Evolutionary conservation across 2,888 invertebrate species (phyloP), one percentile per base, ranked within the genome.

Genomic region (Zeuzera pyrina): DNA sequence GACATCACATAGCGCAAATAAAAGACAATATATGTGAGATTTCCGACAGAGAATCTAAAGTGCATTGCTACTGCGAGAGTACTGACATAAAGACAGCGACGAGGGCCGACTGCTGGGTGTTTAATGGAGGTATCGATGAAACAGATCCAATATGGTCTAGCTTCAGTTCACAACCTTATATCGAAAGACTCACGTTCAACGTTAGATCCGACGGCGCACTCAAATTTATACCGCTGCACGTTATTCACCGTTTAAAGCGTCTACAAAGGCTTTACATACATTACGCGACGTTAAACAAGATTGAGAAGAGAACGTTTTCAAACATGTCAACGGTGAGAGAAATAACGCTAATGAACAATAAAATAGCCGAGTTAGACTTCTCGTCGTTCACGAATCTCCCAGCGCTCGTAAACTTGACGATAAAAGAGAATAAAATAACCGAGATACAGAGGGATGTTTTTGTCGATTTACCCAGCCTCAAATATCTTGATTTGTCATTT

Each of bases 401-500:
- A 21, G 86, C 88, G 45, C 77, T 94, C 52, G 87, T 88, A 35
- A 86, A 88, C 47, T 76, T 94, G 50, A 89, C 89, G 57, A 74
- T 94, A 62, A 90, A 91, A 53, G 89, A 91, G 51, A 94, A 94
- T 77, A 86, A 88, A 61, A 88, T 94, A 53, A 85, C 87, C 14
- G 91, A 91, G 63, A 86, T 94, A 54, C 89, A 89, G 59, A 85
- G 90, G 39, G 88, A 89, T 51, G 90, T 91, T 28, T 94, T 94
- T 60, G 87, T 89, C 28, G 89, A 91, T 66, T 71, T 93, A 41
- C 92, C 93, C 2, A 85, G 84, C 37, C 76, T 93, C 50, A 87
- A 87, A 57, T 88, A 89, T 45, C 87, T 98, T 39, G 90, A 89
- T 59, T 85, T 98, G 45, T 94, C 94, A 59, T 91, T 90, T 61